Conservation (phyloP, 2,113 vertebrate species). For the Ctenomys sociabilis region DNA sequence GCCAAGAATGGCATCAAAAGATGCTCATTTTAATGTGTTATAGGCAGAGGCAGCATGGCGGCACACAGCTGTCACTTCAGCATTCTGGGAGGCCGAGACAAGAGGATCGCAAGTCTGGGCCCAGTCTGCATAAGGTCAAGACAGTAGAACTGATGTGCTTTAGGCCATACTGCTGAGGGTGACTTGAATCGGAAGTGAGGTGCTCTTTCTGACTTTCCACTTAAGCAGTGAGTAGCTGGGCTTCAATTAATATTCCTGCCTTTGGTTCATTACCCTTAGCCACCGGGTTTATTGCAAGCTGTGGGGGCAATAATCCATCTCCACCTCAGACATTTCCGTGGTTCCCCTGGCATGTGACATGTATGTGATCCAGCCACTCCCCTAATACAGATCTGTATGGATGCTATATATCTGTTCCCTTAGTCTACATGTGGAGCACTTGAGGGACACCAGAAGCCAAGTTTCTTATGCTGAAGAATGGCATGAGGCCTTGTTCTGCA, state of each 20-base stretch:
- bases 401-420: not conserved
- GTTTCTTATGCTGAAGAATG: not conserved
- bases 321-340: not conserved
- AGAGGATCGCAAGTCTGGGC: not conserved
- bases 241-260: slow-evolving; percentile 14
- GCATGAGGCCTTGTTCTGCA: not conserved
- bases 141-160: not conserved
- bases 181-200: not conserved
- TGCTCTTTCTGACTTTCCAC: not conserved
- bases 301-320: not conserved
- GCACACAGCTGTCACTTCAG: not conserved
- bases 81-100: not conserved
- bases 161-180: not conserved
- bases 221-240: not conserved
- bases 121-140: not conserved
- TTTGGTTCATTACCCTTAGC: not conserved
- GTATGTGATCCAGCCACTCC: not conserved
- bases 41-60: not conserved
- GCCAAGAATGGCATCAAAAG: not conserved
- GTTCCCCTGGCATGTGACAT: not conserved
- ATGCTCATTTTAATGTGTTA: slow-evolving; percentile 34
- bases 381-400: not conserved
- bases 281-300: not conserved
- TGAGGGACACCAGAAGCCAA: not conserved
- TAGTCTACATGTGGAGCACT: not conserved